Base-by-base conservation (phyloP, 2,113 vertebrate species). In the Phrynosoma platyrhinos region DNA sequence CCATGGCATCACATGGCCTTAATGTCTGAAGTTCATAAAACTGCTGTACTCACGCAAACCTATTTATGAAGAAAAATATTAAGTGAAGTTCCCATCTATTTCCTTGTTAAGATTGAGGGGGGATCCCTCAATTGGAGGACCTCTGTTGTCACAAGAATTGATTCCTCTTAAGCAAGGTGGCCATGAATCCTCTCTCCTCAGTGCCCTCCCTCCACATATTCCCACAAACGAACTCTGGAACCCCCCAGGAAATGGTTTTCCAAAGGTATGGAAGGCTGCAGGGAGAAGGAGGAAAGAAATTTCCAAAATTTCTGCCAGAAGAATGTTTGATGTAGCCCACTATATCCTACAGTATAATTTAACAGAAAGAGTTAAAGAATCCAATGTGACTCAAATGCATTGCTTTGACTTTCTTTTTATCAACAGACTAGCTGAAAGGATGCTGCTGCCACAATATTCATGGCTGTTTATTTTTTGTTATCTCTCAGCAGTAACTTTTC, bases 351-450 rank as follows among this genome's bases (percentile, higher is more conserved):
- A 75, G 68, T 72, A 72, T 53, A 53, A 36, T 13, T 40, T 93
- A 84, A 89, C 52, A 83, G 84, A 86, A 90, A 71, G n/a, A 23
- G 10, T 90, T 87, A 6, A 77, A 91, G 88, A 79, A 25, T 36
- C 9, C 13, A 79, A 16, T 2, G 36, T 87, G 21, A 3, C 32
- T 27, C 12, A 79, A 79, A 90, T 71, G 68, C 88, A 88, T 86
- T 66, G 92, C 21, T 83, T 83, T 87, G 82, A 88, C 25, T 30
- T 47, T 47, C 47, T 47, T 66, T n/a, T 95, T 96, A 84, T 92
- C 72, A 91, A 36, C 80, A 86, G 90, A 79, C 16, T 89, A 90
- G 89, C 76, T 40, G 87, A 82, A 18, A 92, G 3, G 87, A 77
- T 82, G 14, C 1, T 83, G 87, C 89, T 93, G 92, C 1, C 32